Percentiles rank a stretch among this genome's conserved stretches.
phyloP scores from a whole-genome alignment of 2,113 vertebrate species.

The Glareola pratincola region DNA sequence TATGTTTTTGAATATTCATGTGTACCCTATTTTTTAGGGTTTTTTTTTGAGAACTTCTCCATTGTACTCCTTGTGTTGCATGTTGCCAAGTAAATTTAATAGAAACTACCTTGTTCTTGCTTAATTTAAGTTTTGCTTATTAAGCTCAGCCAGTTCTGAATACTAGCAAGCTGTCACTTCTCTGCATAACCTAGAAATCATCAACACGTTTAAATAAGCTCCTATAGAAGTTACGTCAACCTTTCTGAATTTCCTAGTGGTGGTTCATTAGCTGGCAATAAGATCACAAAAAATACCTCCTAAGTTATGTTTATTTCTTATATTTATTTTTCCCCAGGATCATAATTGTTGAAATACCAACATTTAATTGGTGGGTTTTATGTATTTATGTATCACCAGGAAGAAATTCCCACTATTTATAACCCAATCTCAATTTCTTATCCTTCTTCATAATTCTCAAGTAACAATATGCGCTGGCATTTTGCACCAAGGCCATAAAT shows the following conservation, averaged over 20 bases:
- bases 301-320: background rate
- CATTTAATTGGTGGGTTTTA: background rate
- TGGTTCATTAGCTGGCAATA: background rate
- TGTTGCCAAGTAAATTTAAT: background rate
- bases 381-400: background rate
- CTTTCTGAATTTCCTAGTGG: background rate
- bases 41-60: background rate
- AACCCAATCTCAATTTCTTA: background rate
- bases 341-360: background rate
- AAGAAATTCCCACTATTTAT: background rate
- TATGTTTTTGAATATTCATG: background rate
- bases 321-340: background rate
- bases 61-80: background rate
- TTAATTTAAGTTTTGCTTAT: background rate
- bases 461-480: background rate
- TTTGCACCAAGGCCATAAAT: background rate
- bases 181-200: background rate
- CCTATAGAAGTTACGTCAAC: background rate
- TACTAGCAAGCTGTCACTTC: background rate
- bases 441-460: background rate
- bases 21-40: background rate
- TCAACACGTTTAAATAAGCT: background rate
- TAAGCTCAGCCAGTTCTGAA: background rate
- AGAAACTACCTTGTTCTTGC: background rate
- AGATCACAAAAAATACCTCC: background rate